These are phyloP conservation scores for Meda fulgida DNA, from an alignment of 2,797 vertebrate species.

Conservation along the genomic window DNA sequence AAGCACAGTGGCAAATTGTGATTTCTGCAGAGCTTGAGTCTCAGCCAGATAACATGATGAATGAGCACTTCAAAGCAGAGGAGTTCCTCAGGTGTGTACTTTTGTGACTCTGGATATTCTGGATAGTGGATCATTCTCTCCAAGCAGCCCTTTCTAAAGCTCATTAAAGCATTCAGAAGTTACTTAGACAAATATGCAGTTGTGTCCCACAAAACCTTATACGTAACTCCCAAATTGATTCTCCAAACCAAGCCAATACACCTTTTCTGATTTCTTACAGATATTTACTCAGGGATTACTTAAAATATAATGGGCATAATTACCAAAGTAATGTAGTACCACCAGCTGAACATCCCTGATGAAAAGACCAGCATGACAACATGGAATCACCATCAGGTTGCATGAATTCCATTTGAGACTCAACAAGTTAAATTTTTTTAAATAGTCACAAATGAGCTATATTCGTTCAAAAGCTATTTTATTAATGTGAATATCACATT, in stretches of 20 bases:
- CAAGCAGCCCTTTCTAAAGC: conserved; percentile 28
- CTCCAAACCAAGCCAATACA: neutral
- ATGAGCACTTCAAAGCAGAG: conserved; percentile 51
- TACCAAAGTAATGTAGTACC: neutral
- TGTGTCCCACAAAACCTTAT: conserved; percentile 5
- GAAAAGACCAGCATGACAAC: neutral
- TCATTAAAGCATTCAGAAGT: conserved; percentile 13
- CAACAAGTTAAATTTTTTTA: neutral
- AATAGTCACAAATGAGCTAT: neutral
- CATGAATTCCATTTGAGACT: neutral
- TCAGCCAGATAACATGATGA: conserved; percentile 56
- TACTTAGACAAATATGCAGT: conserved; percentile 2
- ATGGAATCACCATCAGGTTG: neutral
- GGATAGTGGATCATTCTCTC: conserved; percentile 8
- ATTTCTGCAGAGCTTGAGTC: conserved; percentile 54
- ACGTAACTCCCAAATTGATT: conserved; percentile 5
- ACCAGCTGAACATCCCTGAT: neutral
- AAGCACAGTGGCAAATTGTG: conserved; percentile 55
- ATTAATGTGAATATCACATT: neutral
- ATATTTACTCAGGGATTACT: neutral
- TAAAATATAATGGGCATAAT: conserved; percentile 4
- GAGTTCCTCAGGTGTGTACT: conserved; percentile 41
- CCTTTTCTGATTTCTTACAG: conserved; percentile 13
- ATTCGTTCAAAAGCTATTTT: neutral
- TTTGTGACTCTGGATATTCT: conserved; percentile 28